These are phyloP conservation scores for Caretta caretta DNA, from an alignment of 2,113 vertebrate species.

Conservation along the genomic window DNA sequence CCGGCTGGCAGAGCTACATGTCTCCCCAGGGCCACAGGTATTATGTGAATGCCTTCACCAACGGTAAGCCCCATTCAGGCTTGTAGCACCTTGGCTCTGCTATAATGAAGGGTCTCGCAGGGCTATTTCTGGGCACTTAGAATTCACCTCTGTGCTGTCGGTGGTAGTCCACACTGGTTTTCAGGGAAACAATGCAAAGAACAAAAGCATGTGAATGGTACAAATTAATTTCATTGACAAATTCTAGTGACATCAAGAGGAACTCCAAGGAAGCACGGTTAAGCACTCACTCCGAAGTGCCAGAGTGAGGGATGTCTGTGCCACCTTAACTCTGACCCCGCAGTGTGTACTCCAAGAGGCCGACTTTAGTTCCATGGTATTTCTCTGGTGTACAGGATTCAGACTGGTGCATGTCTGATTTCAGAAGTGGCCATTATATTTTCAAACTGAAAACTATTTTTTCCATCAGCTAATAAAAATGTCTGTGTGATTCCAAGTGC, in stretches of 20 bases:
- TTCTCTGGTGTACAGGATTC: not conserved
- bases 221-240: not conserved
- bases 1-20: conserved; percentile 95
- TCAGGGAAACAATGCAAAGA: not conserved
- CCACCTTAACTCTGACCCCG: not conserved
- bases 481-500: not conserved
- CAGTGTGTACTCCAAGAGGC: not conserved
- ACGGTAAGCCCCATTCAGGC: conserved; percentile 83
- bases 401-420: not conserved
- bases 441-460: not conserved
- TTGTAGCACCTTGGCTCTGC: not conserved
- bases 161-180: not conserved
- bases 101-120: not conserved
- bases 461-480: not conserved
- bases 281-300: not conserved
- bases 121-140: not conserved
- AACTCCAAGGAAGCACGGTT: not conserved
- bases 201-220: not conserved
- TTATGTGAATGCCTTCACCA: conserved; percentile 95
- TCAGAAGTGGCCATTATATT: not conserved
- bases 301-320: not conserved
- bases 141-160: not conserved
- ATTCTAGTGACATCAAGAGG: not conserved
- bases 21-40: conserved; percentile 94
- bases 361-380: not conserved